These are phyloP conservation scores for Corydoras maculifer DNA, from an alignment of 2,113 vertebrate genomes.

Conservation along the genomic window DNA sequence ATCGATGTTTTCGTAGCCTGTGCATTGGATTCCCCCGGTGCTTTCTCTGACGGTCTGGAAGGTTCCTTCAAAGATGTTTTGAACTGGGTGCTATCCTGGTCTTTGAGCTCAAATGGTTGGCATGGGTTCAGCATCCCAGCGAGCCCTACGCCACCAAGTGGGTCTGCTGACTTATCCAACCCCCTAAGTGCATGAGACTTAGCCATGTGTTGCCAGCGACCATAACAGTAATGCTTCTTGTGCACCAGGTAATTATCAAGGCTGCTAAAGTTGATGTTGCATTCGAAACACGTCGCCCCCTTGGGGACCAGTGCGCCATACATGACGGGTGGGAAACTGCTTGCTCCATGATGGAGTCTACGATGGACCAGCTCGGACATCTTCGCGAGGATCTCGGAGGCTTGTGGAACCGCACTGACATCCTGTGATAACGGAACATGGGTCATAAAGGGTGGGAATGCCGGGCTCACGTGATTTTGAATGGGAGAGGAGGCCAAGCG, in stretches of 20 bases:
- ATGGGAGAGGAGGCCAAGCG: conserved; percentile 81
- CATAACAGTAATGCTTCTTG: conserved; percentile 86
- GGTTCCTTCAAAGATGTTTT: conserved; percentile 71
- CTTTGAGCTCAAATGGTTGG: conserved; percentile 69
- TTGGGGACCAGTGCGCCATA: conserved; percentile 81
- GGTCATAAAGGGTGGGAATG: conserved; percentile 78
- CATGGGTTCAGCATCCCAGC: conserved; percentile 64
- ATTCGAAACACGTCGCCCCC: conserved; percentile 83
- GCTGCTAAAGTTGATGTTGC: conserved; percentile 84
- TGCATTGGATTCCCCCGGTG: conserved; percentile 66
- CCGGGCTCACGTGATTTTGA: conserved; percentile 72
- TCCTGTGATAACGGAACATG: conserved; percentile 82
- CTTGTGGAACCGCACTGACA: conserved; percentile 78
- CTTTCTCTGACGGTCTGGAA: conserved; percentile 67
- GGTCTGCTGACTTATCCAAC: conserved; percentile 72
- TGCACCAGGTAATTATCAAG: conserved; percentile 85
- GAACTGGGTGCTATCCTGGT: conserved; percentile 67
- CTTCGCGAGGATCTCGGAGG: conserved; percentile 84
- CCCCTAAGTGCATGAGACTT: conserved; percentile 72
- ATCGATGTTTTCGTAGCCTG: conserved; percentile 70
- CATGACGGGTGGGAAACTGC: conserved; percentile 75
- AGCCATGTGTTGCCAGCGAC: conserved; percentile 79
- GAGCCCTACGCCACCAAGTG: conserved; percentile 67
- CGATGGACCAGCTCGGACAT: conserved; percentile 86
- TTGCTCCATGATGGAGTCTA: conserved; percentile 75